Conservation (phyloP, 1,140 invertebrate genomes). For the Palaemon carinicauda region DNA sequence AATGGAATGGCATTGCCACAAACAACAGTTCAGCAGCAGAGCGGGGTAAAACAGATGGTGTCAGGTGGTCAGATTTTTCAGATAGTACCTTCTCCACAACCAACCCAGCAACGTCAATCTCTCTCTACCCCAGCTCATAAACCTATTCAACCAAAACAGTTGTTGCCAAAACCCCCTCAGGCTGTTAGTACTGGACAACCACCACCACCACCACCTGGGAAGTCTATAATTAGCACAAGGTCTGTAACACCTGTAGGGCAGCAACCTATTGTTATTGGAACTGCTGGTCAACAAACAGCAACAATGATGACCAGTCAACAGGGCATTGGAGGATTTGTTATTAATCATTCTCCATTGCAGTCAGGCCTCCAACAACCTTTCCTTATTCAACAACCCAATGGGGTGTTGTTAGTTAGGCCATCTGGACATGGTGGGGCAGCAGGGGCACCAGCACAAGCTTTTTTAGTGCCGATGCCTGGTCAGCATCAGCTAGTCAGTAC, state of each 20-base stretch:
- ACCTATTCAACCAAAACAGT: conserved; percentile 50
- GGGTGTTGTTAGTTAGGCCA: conserved; percentile 39
- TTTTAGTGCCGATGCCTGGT: conserved; percentile 41
- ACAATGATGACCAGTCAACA: conserved; percentile 42
- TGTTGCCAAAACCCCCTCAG: conserved; percentile 44
- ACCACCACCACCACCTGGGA: conserved; percentile 39
- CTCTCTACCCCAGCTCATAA: conserved; percentile 38
- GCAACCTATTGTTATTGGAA: conserved; percentile 47
- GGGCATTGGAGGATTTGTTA: conserved; percentile 46
- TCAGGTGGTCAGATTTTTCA: conserved; percentile 44
- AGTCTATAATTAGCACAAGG: conserved; percentile 27
- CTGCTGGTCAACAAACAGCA: conserved; percentile 28
- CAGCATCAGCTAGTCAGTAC: conserved; percentile 39
- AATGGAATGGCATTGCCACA: conserved; percentile 51
- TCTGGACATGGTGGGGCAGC: conserved; percentile 32
- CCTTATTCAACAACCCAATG: conserved; percentile 48
- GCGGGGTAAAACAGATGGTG: conserved; percentile 42
- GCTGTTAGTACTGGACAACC: conserved; percentile 25
- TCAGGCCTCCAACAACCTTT: conserved; percentile 45
- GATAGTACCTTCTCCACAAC: conserved; percentile 47
- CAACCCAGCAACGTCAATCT: conserved; percentile 37
- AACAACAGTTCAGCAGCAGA: conserved; percentile 38
- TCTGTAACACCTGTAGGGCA: conserved; percentile 39
- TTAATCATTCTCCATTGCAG: conserved; percentile 39
- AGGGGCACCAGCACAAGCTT: conserved; percentile 48